Evolutionary conservation across 2,888 invertebrate genomes (phyloP), one percentile per base, ranked within the genome.

Genomic region (Melangyna quadrimaculata): DNA sequence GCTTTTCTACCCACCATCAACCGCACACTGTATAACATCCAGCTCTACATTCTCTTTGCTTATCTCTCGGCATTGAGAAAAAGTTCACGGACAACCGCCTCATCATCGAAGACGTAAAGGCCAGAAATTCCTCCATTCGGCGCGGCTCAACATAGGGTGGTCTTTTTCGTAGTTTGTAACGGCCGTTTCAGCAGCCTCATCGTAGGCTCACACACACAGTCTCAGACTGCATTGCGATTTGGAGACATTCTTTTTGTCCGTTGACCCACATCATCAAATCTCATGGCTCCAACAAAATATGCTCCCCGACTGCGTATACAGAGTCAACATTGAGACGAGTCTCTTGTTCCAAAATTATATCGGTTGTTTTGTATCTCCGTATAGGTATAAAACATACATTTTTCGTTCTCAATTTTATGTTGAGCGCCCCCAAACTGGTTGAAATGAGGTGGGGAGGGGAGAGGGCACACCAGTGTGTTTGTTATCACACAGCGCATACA

Each of bases 251-350:
- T 77, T 77, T 67, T 80, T 80, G 72, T 86, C 75, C 80, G 80
- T 80, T 80, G 80, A 77, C 84, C 84, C 80, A 86, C 72, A 86
- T 86, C 84, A 63, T 80, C 59, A 61, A 24, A 29, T 19, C 65
- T 10, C 19, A 19, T 75, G 69, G 80, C 84, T 84, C 84, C 75
- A 84, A 81, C 77, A 82, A 83, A 61, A 43, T 71, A 75, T 72
- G 57, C 70, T 65, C 22, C 69, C 53, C 80, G 10, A 78, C 27
- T 2, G 59, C 53, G 14, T 70, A 55, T 24, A 78, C 37, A 22
- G 74, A 10, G 32, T n/a, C 53, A 57, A 72, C 40, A 43, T 83
- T 82, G 78, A 83, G 74, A 65, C 29, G 35, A 51, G 22, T 59
- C 43, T 59, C 43, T 69, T 35, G 43, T n/a, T 32, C 19, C 22